Base-by-base conservation (phyloP, 1,140 invertebrate genomes). In the Drosophila malerkotliana region DNA sequence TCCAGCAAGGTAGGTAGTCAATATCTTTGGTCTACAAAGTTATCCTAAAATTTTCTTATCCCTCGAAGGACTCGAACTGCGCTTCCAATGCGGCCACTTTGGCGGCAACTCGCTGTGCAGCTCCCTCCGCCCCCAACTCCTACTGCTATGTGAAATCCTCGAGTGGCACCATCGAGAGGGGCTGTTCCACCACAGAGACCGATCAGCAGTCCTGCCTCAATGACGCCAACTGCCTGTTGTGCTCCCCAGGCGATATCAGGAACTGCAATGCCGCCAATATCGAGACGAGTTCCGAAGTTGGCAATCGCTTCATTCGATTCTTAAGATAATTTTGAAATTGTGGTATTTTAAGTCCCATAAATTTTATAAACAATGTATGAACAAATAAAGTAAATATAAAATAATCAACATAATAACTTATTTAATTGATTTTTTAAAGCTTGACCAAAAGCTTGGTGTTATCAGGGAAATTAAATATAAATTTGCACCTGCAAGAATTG, bases 131-230 rank as follows among this genome's bases (percentile, higher is more conserved):
- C 4, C 39, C 74, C 18, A 91, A 91, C 41, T 91, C 90, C 0
- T 91, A 91, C 54, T 91, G 90, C 44, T 91, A 76, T 62, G 85
- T 79, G 7, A 84, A 85, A 44, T 61, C 75, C 9, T 63, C 77
- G 1, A 64, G 68, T n/a, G 79, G 48, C 26, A 28, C 52, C 9
- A 57, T 67, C n/a, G 41, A 61, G 8, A 81, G 90, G 6, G 90
- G 90, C 5, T 91, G 90, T 56, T 53, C 90, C 30, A 90, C 80
- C 32, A 90, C 72, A 21, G 53, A 88, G 14, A 47, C 47, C 9
- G 79, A 88, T 49, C 90, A 91, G 66, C 44, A 69, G 28, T 72
- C 47, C 28, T 91, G 90, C 28, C 77, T 82, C n/a, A 60, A 71
- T 6, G 83, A 91, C 28, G 52, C 69, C 60, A 88, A 74, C 57